Evolutionary conservation across 2,888 invertebrate genomes (phyloP), one percentile per base, ranked within the genome.

Genomic region (Cryptocheilus praepositus): DNA sequence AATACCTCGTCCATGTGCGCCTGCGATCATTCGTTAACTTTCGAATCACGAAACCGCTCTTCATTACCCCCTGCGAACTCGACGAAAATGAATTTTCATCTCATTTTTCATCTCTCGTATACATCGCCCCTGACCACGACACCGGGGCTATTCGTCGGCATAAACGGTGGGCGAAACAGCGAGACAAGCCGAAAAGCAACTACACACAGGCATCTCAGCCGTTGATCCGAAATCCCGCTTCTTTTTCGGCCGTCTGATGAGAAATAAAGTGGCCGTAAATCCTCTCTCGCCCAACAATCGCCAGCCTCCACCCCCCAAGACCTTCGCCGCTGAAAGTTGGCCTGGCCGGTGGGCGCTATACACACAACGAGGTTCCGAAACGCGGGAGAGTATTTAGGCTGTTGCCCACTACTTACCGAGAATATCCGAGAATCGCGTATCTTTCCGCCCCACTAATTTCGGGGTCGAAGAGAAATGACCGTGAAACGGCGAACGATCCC

Each of bases 191-290:
- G 36, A 11, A 36, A 36, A 11, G 36, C 36, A 36, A 36, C 36
- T 2, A 1, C 36, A 11, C 36, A 11, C 36, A 7, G 36, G 36
- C 36, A 7, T 36, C 36, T 36, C 36, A 1, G 11, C 13, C 8
- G 36, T 36, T 36, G 4, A 36, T 36, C 36, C 16, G 49, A n/a
- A 16, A 7, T 25, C 16, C 25, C 21, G 36, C 61, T 28, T 49
- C 36, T 66, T 77, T 71, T 73, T 64, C 67, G 65, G 61, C 71
- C 74, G 76, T 77, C 81, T 81, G 83, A 85, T 82, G 85, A 85
- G 83, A 84, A 84, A 85, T 83, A 83, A 85, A 85, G 84, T 81
- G 83, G 79, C 77, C 85, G 85, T 83, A 85, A 85, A 84, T 83
- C 76, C 80, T 76, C 54, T 64, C 67, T 65, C 73, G 60, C 58